Evolutionary conservation across 2,797 vertebrate genomes (phyloP), one percentile per base, ranked within the genome.

Genomic region (Thamnophis elegans): DNA sequence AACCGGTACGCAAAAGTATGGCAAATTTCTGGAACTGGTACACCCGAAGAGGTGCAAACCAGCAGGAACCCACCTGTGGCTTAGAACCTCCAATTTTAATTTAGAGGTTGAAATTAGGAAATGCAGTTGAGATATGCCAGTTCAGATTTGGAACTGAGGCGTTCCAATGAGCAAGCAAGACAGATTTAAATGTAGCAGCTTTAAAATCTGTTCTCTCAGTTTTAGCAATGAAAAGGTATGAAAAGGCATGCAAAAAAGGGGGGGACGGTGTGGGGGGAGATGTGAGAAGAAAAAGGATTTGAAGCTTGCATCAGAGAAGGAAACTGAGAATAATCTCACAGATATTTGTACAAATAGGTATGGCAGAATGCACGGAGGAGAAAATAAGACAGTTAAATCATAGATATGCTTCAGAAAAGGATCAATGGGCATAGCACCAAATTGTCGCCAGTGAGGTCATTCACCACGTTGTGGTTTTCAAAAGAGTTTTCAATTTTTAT

Each of bases 21-120:
- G 32, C 32, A 36, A 1, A 36, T 36, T 36, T 36, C 32, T 36
- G 32, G 32, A 36, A 36, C 32, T 36, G 32, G 32, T 36, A 36
- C 32, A 32, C 32, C 32, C 32, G 32, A 36, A 36, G 32, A 36
- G 32, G 32, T 36, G 32, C 32, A 32, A 36, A 36, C 36, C 32
- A 1, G 32, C 32, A 36, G 32, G 32, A 36, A 36, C 32, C 32
- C 32, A 36, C 32, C 32, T 36, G 32, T 36, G 32, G 93, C 16
- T 56, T 18, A 56, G 55, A 56, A 18, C 4, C 55, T 56, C 55
- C 5, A 92, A 93, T 93, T 47, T 93, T 55, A 58, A 93, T 88
- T 51, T 86, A 56, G 59, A 94, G 42, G 16, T 88, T 53, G 87
- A 22, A 58, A 82, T 93, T 91, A 65, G 12, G 8, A 26, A 59